Percentiles rank a stretch among this genome's conserved stretches.
phyloP scores from a whole-genome alignment of 2,797 vertebrate species.

The Mormyrops boulengeri region DNA sequence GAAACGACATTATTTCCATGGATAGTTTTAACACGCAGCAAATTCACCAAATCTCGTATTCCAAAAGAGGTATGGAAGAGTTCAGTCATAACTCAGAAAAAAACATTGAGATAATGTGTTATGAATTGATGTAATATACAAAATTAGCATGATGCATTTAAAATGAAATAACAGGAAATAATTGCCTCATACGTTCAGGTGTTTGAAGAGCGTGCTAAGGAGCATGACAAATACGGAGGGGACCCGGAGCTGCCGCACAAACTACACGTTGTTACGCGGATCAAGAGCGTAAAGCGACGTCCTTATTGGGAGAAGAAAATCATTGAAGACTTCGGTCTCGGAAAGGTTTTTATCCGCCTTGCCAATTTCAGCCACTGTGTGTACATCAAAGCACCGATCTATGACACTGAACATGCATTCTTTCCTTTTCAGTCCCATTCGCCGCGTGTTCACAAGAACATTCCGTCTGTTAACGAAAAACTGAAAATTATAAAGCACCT shows the following conservation, averaged over 20 bases:
- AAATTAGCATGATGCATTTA: background rate
- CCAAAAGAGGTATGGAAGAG: conserved; percentile 21
- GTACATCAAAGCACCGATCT: background rate
- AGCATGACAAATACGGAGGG: conserved; percentile 71
- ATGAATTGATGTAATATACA: background rate
- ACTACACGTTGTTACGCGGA: conserved; percentile 63
- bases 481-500: conserved; percentile 69
- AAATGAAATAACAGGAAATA: background rate
- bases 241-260: conserved; percentile 67
- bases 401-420: background rate
- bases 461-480: conserved; percentile 64
- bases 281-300: conserved; percentile 55
- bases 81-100: background rate
- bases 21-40: conserved; percentile 13
- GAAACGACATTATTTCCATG: conserved; percentile 4
- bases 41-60: conserved; percentile 30
- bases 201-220: conserved; percentile 58
- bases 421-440: conserved; percentile 48
- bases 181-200: conserved; percentile 42
- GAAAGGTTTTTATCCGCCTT: conserved; percentile 50
- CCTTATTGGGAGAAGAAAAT: conserved; percentile 71
- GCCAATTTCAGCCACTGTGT: background rate
- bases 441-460: conserved; percentile 68
- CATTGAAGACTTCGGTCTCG: conserved; percentile 57
- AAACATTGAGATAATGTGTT: background rate